Evolutionary conservation across 1,140 invertebrate species (phyloP), one percentile per base, ranked within the genome.

Genomic region (Drosophila gunungcola): DNA sequence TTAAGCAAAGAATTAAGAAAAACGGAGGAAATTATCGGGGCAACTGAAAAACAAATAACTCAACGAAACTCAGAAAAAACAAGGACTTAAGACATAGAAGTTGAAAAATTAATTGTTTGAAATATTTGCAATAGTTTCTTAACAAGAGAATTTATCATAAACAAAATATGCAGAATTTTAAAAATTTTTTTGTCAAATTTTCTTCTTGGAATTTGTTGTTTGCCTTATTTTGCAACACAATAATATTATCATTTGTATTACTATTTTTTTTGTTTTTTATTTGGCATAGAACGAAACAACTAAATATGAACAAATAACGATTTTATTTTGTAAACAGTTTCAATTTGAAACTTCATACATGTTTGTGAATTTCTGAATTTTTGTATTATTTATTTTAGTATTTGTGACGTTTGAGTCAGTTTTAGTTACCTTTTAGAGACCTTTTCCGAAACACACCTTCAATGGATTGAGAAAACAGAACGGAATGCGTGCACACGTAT

Each of bases 381-480:
- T 85, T 82, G 85, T 73, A 82, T 83, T 80, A 61, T 67, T 45
- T 73, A 63, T 77, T 67, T 75, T 76, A 80, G 83, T 79, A 60
- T 83, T 74, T 84, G 69, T 82, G 72, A 64, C 62, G 41, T 90
- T 85, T 64, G 73, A 65, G 57, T 67, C 67, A 49, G 62, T 78
- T 77, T 80, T 92, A 92, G 92, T 95, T 95, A 96, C 96, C 96
- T 96, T 96, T 96, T 95, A 96, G 96, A 95, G 96, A 97, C 96
- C 96, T 96, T 96, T 97, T 97, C 96, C 96, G 96, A 96, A 96
- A 97, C 95, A 96, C 96, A 95, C 96, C 96, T 97, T 92, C 91
- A 92, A 91, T 92, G 91, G 84, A 84, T 89, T 89, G 84, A 89
- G 84, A 89, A 89, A 88, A 89, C 84, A 88, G 84, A 89, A 92